These are phyloP conservation scores for Bembecia ichneumoniformis DNA, from an alignment of 2,888 invertebrate species.

Conservation along the genomic window DNA sequence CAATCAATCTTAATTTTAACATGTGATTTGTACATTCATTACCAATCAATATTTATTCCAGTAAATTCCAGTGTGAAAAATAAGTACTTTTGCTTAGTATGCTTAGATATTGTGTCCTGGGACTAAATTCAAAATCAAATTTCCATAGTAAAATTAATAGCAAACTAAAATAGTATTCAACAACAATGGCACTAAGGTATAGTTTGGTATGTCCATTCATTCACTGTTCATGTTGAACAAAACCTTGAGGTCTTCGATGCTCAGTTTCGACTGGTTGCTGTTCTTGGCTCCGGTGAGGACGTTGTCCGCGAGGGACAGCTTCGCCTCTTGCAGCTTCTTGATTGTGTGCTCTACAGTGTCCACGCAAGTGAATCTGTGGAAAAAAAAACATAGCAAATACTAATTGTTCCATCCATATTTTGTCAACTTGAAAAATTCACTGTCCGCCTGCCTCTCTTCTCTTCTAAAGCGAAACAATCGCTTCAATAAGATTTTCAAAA, in stretches of 20 bases:
- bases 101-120: too few species aligned
- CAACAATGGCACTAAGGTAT: too few species aligned
- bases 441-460: neutral
- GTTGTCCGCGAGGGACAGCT: conserved; percentile 81
- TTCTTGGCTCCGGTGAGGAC: conserved; percentile 82
- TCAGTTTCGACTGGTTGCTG: conserved; percentile 77
- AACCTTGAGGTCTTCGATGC: conserved; percentile 83
- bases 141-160: too few species aligned
- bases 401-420: neutral
- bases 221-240: conserved; percentile 74
- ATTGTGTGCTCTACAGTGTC: conserved; percentile 93
- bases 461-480: neutral
- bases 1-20: too few species aligned
- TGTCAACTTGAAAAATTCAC: neutral
- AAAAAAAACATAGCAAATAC: too few species aligned
- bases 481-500: neutral
- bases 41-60: too few species aligned
- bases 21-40: too few species aligned
- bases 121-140: too few species aligned
- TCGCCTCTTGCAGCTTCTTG: conserved; percentile 82
- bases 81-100: too few species aligned
- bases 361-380: conserved; percentile 80
- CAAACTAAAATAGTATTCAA: too few species aligned
- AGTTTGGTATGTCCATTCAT: neutral
- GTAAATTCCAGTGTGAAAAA: too few species aligned